Base-by-base conservation (phyloP, 1,140 invertebrate genomes). In the Neuroterus valhalla region DNA sequence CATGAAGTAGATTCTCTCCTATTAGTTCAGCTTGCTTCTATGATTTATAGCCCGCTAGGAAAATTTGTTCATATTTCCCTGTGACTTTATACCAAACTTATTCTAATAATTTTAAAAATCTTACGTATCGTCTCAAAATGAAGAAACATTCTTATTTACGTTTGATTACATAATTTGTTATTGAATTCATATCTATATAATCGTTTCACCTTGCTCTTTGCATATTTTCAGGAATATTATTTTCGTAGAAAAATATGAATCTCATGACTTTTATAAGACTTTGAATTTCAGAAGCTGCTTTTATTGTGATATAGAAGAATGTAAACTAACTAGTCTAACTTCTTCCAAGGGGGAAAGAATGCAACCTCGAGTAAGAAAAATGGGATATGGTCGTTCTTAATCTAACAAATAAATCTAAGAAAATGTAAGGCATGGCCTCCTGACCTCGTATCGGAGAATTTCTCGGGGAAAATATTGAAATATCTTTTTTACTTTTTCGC, bases 1-100 rank as follows among this genome's bases (percentile, higher is more conserved):
- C 31, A 62, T 62, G 23, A 62, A 62, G 55, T 31, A 62, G 55
- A 62, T 62, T 62, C 55, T 62, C 55, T 26, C 55, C 31, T 62
- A 62, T 62, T 62, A 62, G 55, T 62, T 62, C 14, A 26, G 31
- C 55, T 62, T 62, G 55, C 23, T 31, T 4, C 12, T 31, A 62
- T 62, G 31, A 62, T 62, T 62, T 62, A 62, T 62, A 62, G 55
- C n/a, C 21, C 26, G 2, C 55, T 62, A 26, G 31, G 55, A 31
- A 15, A 62, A 26, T 62, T 31, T 62, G 26, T 62, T 62, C 31
- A 62, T 26, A 62, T 26, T 21, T 12, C 31, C 23, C 55, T 38
- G 55, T 23, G 55, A 62, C 55, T 62, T 31, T 31, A 5, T 31
- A 31, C 26, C 23, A 38, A 62, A 31, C 15, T 62, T 14, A 62